Conservation (phyloP, 1,140 invertebrate genomes). For the Calosoma granatense region DNA sequence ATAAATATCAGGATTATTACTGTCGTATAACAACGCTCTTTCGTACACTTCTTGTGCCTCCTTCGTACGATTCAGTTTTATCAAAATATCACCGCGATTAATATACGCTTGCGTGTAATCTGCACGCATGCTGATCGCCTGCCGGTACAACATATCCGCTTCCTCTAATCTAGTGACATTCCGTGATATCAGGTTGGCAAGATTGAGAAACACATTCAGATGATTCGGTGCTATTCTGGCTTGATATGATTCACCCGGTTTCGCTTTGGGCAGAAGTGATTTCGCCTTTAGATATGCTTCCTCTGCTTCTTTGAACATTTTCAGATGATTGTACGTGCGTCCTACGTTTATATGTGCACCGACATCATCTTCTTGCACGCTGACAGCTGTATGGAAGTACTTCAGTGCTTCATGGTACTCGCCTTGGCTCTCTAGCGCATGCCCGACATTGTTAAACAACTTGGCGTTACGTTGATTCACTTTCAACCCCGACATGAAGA, state of each 20-base stretch:
- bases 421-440: slow-evolving; percentile 81
- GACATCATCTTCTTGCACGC: slow-evolving; percentile 90
- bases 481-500: slow-evolving; percentile 85
- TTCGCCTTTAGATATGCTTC: slow-evolving; percentile 85
- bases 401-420: slow-evolving; percentile 75
- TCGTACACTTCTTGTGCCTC: slow-evolving; percentile 94
- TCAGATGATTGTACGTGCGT: slow-evolving; percentile 84
- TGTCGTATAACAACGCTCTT: slow-evolving; percentile 84
- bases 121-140: slow-evolving; percentile 93
- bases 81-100: slow-evolving; percentile 89
- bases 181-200: slow-evolving; percentile 90
- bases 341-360: slow-evolving; percentile 94
- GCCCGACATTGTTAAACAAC: slow-evolving; percentile 94
- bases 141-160: slow-evolving; percentile 84
- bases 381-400: slow-evolving; percentile 88
- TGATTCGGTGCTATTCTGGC: slow-evolving; percentile 93
- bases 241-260: slow-evolving; percentile 88
- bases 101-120: slow-evolving; percentile 97
- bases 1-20: slow-evolving; percentile 92
- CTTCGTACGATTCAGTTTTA: slow-evolving; percentile 88
- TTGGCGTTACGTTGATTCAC: slow-evolving; percentile 91
- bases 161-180: slow-evolving; percentile 86
- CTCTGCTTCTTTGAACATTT: slow-evolving; percentile 85
- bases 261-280: slow-evolving; percentile 77
- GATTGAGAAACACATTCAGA: slow-evolving; percentile 90